Percentiles rank a stretch among this genome's conserved stretches.
Conservation (phyloP, 2,113 vertebrate species). For the Haplochromis vanheusdeni region DNA sequence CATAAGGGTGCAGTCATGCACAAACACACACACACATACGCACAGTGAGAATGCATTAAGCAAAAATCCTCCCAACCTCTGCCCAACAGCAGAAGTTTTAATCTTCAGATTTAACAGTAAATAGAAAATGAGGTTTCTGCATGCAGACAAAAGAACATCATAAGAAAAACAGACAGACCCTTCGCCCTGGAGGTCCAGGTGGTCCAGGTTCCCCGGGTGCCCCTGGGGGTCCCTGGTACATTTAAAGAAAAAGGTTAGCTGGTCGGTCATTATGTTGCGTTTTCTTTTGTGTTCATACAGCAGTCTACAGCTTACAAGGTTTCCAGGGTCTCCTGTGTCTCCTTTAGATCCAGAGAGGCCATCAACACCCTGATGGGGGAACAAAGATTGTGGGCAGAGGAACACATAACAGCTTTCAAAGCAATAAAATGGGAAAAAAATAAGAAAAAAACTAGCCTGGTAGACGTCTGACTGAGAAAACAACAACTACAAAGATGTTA, state of each 20-base stretch:
- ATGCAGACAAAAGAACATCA: not conserved
- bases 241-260: not conserved
- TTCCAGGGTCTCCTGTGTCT: constrained; percentile 88
- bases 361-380: constrained; percentile 80
- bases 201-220: constrained; percentile 90
- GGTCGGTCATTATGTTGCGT: not conserved
- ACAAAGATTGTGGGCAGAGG: not conserved
- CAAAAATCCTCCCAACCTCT: not conserved
- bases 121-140: not conserved
- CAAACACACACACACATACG: not conserved
- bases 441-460: not conserved
- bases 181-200: constrained; percentile 86
- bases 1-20: not conserved
- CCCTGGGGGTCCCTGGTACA: constrained; percentile 83
- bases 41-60: not conserved
- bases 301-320: constrained; percentile 76
- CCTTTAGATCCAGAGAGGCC: constrained; percentile 88
- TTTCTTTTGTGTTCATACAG: not conserved
- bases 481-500: not conserved
- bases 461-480: not conserved
- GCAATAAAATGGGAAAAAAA: not conserved
- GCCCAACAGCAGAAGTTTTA: not conserved
- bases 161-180: constrained; percentile 69
- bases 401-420: not conserved
- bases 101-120: not conserved